phyloP scores from a whole-genome alignment of 2,797 vertebrate species.

The Danionella dracula region DNA sequence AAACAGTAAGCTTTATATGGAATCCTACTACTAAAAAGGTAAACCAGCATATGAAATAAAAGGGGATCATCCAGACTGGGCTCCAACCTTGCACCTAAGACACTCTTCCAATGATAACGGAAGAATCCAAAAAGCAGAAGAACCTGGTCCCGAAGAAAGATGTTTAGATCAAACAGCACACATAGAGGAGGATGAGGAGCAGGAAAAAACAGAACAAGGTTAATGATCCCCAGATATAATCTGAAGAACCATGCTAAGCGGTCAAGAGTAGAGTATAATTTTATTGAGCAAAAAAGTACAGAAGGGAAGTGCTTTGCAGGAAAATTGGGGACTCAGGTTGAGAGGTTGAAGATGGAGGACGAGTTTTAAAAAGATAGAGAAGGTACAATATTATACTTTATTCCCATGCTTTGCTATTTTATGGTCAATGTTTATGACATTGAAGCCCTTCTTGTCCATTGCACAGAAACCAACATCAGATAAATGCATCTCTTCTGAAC shows the following conservation, averaged over 20 bases:
- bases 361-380: not conserved
- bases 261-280: not conserved
- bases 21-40: too few relatives aligned
- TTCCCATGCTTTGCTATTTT: too few relatives aligned
- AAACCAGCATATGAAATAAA: not conserved
- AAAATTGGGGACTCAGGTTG: not conserved
- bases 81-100: not conserved
- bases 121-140: not conserved
- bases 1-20: too few relatives aligned
- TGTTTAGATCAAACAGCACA: too few relatives aligned
- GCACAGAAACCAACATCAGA: too few relatives aligned
- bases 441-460: too few relatives aligned
- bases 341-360: not conserved
- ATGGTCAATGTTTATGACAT: too few relatives aligned
- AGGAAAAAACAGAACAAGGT: not conserved
- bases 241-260: not conserved
- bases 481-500: too few relatives aligned
- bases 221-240: too few relatives aligned
- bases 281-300: not conserved
- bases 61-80: not conserved
- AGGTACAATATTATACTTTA: not conserved
- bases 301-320: not conserved
- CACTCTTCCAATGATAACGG: not conserved
- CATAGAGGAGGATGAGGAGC: not conserved
- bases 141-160: not conserved